phyloP scores from a whole-genome alignment of 2,888 invertebrate genomes.

The Acanthosepion esculentum region DNA sequence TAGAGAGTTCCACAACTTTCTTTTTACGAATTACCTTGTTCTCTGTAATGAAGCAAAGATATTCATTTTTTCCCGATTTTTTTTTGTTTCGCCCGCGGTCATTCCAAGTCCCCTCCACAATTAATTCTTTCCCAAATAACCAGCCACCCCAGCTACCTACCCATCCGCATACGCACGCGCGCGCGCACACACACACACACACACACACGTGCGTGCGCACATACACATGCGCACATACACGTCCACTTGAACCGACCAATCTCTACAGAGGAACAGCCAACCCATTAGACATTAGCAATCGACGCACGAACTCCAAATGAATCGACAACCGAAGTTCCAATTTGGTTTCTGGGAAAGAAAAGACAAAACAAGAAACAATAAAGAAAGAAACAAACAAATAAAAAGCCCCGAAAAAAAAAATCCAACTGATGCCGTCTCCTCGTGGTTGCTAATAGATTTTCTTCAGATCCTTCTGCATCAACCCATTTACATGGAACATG shows the following conservation, averaged over 20 bases:
- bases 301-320: constrained; percentile 10
- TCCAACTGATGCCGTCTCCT: background rate
- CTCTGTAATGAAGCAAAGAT: too few relatives aligned
- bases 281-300: constrained; percentile 33
- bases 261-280: background rate
- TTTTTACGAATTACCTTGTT: too few relatives aligned
- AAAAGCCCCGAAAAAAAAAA: background rate
- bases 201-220: background rate
- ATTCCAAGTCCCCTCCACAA: too few relatives aligned
- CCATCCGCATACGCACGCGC: too few relatives aligned
- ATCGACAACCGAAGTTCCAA: background rate
- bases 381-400: background rate
- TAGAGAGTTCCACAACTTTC: too few relatives aligned
- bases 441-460: background rate
- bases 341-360: background rate
- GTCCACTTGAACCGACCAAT: background rate
- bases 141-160: too few relatives aligned
- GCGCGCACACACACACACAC: background rate
- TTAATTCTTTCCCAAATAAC: too few relatives aligned
- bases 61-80: too few relatives aligned
- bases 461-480: constrained; percentile 20
- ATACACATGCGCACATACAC: background rate
- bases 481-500: background rate
- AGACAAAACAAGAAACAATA: background rate
- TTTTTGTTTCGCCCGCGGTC: too few relatives aligned